A percentile compares a stretch with the other conserved stretches of the same genome.
These are phyloP conservation scores for Clarias gariepinus DNA, from an alignment of 2,113 vertebrate species.

Conservation along the genomic window DNA sequence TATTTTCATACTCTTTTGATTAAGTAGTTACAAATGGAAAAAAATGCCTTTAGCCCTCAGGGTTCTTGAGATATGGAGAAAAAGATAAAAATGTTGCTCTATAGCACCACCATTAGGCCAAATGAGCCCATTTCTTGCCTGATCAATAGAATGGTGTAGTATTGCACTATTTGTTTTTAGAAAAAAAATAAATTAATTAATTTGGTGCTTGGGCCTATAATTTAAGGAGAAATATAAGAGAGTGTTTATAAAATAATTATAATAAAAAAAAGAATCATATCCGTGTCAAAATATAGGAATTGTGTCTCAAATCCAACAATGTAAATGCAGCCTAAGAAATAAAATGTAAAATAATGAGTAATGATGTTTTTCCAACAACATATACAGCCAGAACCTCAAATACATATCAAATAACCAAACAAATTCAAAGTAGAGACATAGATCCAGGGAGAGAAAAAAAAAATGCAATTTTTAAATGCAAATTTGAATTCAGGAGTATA, in stretches of 20 bases:
- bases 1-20: neutral
- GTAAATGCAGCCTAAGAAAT: slow-evolving; percentile 16
- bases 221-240: neutral
- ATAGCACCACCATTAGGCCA: neutral
- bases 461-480: neutral
- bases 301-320: neutral
- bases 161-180: neutral
- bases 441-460: neutral
- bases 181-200: neutral
- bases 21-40: neutral
- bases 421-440: neutral
- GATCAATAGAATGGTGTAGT: neutral
- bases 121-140: neutral
- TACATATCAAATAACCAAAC: neutral
- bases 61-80: neutral
- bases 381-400: neutral
- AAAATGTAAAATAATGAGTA: too few species aligned
- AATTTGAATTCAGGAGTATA: neutral
- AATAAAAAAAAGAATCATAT: neutral
- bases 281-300: neutral
- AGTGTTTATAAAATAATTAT: too few species aligned
- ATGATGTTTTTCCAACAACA: neutral
- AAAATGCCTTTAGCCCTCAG: neutral
- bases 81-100: neutral
- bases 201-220: neutral